Percentiles rank a stretch among this genome's conserved stretches.
These are phyloP conservation scores for Drosophila pullipes DNA, from an alignment of 2,888 invertebrate species.

Conservation along the genomic window DNA sequence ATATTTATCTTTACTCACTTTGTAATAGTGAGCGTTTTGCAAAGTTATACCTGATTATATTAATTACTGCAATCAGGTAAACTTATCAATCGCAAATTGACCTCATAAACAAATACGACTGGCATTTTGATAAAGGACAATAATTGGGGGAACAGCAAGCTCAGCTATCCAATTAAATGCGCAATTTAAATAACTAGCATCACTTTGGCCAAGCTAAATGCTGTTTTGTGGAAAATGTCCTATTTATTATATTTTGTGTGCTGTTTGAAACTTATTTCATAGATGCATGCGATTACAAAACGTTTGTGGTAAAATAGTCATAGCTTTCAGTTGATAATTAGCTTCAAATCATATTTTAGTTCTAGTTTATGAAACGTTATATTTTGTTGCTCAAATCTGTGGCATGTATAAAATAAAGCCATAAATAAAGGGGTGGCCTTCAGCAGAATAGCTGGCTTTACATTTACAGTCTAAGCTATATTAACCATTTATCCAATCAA, in stretches of 20 bases:
- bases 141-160: not conserved
- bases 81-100: conserved; percentile 29
- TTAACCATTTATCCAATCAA: not conserved
- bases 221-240: not conserved
- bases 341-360: not conserved
- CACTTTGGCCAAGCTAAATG: not conserved
- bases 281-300: not conserved
- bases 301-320: not conserved
- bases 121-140: not conserved
- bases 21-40: conserved; percentile 38
- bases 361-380: not conserved
- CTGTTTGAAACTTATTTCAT: not conserved
- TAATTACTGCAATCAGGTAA: conserved; percentile 46
- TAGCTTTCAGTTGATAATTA: not conserved
- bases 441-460: not conserved
- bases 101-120: conserved; percentile 27
- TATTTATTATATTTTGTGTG: not conserved
- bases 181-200: not conserved
- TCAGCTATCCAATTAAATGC: not conserved
- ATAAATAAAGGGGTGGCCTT: not conserved
- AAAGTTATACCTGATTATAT: conserved; percentile 43
- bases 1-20: conserved; percentile 49
- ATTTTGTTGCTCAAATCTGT: not conserved
- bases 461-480: not conserved
- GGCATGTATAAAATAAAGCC: not conserved